Base-by-base conservation (phyloP, 2,113 vertebrate species). In the Theropithecus gelada region DNA sequence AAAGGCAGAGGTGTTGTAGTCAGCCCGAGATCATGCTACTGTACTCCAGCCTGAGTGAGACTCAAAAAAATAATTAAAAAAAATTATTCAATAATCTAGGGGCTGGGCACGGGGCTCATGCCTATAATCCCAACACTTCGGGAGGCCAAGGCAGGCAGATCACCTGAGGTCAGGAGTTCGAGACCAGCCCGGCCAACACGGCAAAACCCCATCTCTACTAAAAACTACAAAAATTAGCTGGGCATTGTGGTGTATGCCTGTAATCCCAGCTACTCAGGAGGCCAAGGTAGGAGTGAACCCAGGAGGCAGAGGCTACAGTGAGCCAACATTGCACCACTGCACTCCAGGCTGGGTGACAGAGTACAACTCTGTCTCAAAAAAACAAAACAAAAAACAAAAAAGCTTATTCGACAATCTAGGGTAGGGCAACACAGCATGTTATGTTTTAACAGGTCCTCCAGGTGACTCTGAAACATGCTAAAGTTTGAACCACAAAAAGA, bases 381-480 rank as follows among this genome's bases (percentile, higher is more conserved):
- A 32, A 66, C 48, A 45, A 8, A 45, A 57, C 5, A 57, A 8
- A 22, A 59, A 59, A 23, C 20, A 1, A 32, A 32, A 30, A 52
- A 66, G 9, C 59, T 50, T 55, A 45, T 25, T 89, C 18, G 16
- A 27, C 22, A 66, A 66, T 10, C 11, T 20, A 75, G 57, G n/a
- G 17, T 1, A 25, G 66, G 22, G 52, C 22, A 5, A 40, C 40
- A 50, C 10, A 12, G 45, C 7, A 35, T 22, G 10, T 0, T 0
- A 1, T 7, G 50, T 59, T 2, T 83, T 23, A 50, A 40, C 16
- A 38, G 30, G n/a, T 0, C 43, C 14, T 50, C 43, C 3, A 23
- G 52, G 8, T 35, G 23, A n/a, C 30, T 17, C 27, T 40, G 68
- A 48, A 38, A 7, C 5, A 14, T 10, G 23, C 80, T 18, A 3